phyloP scores from a whole-genome alignment of 2,888 invertebrate species.

The Tromatobia lineatoria region DNA sequence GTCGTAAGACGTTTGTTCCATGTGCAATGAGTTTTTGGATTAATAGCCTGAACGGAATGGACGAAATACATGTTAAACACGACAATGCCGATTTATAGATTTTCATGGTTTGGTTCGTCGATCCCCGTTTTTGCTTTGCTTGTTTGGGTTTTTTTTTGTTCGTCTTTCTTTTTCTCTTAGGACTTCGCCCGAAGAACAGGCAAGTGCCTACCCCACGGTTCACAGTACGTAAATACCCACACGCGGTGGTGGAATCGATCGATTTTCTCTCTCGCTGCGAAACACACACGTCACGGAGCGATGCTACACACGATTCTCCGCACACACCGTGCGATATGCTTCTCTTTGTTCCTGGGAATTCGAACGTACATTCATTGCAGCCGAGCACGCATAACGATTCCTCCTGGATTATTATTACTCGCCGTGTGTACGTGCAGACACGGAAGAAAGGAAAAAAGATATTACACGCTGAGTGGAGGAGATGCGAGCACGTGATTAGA shows the following conservation, averaged over 20 bases:
- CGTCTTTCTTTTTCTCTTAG: neutral
- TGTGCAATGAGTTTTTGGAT: too few species aligned
- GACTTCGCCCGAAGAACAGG: slow-evolving; percentile 15
- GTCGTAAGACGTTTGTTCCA: too few species aligned
- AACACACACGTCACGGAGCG: slow-evolving; percentile 8
- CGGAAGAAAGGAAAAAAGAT: neutral
- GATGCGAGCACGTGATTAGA: slow-evolving; percentile 27
- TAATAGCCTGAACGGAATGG: too few species aligned
- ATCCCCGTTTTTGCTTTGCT: slow-evolving; percentile 13
- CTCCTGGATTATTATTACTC: slow-evolving; percentile 22
- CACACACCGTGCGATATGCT: slow-evolving; percentile 7
- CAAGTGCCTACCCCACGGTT: slow-evolving; percentile 37
- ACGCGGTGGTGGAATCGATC: slow-evolving; percentile 47
- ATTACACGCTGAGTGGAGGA: slow-evolving; percentile 29
- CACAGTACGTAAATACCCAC: slow-evolving; percentile 48
- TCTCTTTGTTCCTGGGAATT: slow-evolving; percentile 61
- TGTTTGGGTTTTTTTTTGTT: too few species aligned
- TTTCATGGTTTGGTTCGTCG: slow-evolving; percentile 60
- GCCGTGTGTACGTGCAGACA: neutral
- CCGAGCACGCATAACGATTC: slow-evolving; percentile 55
- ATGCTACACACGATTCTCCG: slow-evolving; percentile 7
- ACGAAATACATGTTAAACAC: too few species aligned
- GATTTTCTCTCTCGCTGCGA: slow-evolving; percentile 39
- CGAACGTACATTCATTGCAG: slow-evolving; percentile 49
- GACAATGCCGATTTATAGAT: slow-evolving; percentile 63